Percentiles rank a stretch among this genome's conserved stretches.
These are phyloP conservation scores for Stenodera caucasica DNA, from an alignment of 2,888 invertebrate species.

Conservation along the genomic window DNA sequence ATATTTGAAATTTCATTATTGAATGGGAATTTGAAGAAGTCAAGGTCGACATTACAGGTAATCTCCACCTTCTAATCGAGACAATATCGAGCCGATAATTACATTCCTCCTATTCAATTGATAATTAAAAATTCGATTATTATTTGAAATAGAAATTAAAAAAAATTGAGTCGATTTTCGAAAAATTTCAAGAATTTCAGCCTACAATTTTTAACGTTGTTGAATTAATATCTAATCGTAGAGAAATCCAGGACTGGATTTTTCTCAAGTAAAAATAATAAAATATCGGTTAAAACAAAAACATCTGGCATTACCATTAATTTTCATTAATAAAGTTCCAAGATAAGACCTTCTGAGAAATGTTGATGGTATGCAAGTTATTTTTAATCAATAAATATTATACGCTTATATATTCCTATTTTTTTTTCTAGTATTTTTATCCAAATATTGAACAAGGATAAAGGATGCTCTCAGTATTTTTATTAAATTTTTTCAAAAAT, in stretches of 20 bases:
- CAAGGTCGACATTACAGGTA: not conserved
- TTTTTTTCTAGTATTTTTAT: conserved; percentile 14
- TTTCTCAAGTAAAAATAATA: not conserved
- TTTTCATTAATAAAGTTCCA: conserved; percentile 23
- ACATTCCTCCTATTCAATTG: not conserved
- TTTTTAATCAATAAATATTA: conserved; percentile 26
- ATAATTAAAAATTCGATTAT: not conserved
- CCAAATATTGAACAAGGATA: conserved; percentile 9
- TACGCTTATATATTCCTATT: not conserved
- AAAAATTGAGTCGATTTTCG: conserved; percentile 5
- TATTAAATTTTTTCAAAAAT: conserved; percentile 9
- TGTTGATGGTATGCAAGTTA: conserved; percentile 21
- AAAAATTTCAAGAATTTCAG: not conserved
- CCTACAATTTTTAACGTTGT: no score
- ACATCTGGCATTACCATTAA: conserved; percentile 22
- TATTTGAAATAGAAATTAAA: not conserved
- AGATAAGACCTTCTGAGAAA: conserved; percentile 25
- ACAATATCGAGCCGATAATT: not conserved
- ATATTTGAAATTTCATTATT: not conserved
- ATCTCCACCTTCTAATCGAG: conserved; percentile 2
- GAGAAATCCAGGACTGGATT: not conserved
- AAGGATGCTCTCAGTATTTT: conserved; percentile 12
- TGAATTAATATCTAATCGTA: not conserved
- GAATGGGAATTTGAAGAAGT: not conserved
- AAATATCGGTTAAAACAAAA: conserved; percentile 22